Percentiles rank a stretch among this genome's conserved stretches.
phyloP scores from a whole-genome alignment of 1,140 invertebrate genomes.

The Eumeta japonica region DNA sequence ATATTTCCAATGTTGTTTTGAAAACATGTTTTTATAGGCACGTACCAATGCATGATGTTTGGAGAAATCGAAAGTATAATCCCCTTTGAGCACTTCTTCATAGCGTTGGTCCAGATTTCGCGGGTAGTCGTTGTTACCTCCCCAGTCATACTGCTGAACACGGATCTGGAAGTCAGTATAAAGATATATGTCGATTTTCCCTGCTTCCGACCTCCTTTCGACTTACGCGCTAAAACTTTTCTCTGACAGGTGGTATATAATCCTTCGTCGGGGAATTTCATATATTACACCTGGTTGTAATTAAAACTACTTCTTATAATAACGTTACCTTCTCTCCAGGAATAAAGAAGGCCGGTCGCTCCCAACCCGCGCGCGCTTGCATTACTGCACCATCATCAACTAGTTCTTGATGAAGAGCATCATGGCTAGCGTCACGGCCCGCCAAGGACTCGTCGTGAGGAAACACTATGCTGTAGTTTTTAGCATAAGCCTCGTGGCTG shows the following conservation, averaged over 20 bases:
- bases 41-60: slow-evolving; percentile 73
- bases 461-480: slow-evolving; percentile 83
- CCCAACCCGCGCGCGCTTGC: slow-evolving; percentile 84
- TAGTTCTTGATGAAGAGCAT: slow-evolving; percentile 59
- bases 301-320: too few relatives aligned
- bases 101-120: slow-evolving; percentile 68
- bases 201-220: too few relatives aligned
- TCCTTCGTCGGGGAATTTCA: too few relatives aligned
- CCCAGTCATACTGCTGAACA: slow-evolving; percentile 74
- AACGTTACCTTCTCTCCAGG: slow-evolving; percentile 51
- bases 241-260: too few relatives aligned
- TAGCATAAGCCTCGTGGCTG: slow-evolving; percentile 83
- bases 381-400: slow-evolving; percentile 75
- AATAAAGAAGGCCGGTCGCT: slow-evolving; percentile 73
- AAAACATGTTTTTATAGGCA: too few relatives aligned
- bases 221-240: too few relatives aligned
- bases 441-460: slow-evolving; percentile 83
- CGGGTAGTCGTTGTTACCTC: slow-evolving; percentile 71
- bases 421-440: slow-evolving; percentile 61
- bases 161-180: too few relatives aligned
- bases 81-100: slow-evolving; percentile 66
- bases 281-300: too few relatives aligned
- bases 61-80: slow-evolving; percentile 79
- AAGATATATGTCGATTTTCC: too few relatives aligned
- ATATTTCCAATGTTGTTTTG: neutral